Evolutionary conservation across 2,888 invertebrate genomes (phyloP).

Genomic region (Apamea sordens): DNA sequence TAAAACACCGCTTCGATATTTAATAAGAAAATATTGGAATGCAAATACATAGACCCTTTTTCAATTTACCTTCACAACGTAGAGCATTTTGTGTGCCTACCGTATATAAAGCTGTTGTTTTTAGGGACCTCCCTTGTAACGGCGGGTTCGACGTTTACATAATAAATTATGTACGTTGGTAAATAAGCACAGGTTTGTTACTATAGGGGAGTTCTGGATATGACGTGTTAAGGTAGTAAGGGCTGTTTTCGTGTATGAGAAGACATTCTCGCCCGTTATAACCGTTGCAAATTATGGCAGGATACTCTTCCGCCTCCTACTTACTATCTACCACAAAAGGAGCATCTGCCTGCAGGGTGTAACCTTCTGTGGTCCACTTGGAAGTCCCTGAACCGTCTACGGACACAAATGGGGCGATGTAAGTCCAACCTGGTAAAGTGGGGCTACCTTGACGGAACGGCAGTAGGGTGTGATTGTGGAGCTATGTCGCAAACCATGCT

Average conservation of each 20-base stretch:
- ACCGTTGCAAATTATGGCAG: background rate
- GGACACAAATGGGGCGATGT: too few species aligned
- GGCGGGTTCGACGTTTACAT: slow-evolving; percentile 50
- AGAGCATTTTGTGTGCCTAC: slow-evolving; percentile 37
- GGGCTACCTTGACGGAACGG: too few species aligned
- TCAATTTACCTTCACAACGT: slow-evolving; percentile 62
- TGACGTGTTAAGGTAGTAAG: background rate
- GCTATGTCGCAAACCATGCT: too few species aligned
- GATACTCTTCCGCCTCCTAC: too few species aligned
- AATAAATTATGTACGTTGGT: slow-evolving; percentile 59
- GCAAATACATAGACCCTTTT: slow-evolving; percentile 63
- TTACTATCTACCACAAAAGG: too few species aligned
- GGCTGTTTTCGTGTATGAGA: background rate
- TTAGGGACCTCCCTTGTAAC: slow-evolving; percentile 45
- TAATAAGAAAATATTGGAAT: slow-evolving; percentile 60
- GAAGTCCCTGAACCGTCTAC: too few species aligned
- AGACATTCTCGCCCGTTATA: background rate
- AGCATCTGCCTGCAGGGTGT: too few species aligned
- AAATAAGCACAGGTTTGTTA: slow-evolving; percentile 47
- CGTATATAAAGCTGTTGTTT: slow-evolving; percentile 50
- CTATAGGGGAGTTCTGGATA: background rate
- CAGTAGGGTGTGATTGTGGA: too few species aligned
- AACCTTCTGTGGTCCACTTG: too few species aligned
- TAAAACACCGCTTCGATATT: slow-evolving; percentile 51
- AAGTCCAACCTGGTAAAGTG: too few species aligned